Evolutionary conservation across 2,888 invertebrate genomes (phyloP).

Genomic region (Tanypteryx hageni): DNA sequence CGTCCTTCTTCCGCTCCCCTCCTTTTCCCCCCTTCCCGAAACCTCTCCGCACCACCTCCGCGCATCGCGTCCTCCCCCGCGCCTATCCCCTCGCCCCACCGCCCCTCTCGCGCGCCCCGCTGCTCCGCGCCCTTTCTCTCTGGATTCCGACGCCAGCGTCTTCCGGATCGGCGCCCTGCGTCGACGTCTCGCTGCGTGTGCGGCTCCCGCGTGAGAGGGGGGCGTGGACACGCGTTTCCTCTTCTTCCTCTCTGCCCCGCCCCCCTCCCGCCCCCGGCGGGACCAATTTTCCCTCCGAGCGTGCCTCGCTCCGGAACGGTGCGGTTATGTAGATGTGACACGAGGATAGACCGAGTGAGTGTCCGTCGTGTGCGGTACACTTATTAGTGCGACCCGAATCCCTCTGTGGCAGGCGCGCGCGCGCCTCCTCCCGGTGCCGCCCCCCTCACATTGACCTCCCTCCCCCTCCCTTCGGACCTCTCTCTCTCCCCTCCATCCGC

Average conservation of each 20-base stretch:
- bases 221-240: neutral
- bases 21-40: neutral
- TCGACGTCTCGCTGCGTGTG: conserved; percentile 31
- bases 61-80: neutral
- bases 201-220: conserved; percentile 1
- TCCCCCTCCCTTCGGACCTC: neutral
- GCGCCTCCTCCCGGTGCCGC: neutral
- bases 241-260: conserved; percentile 1
- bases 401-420: neutral
- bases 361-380: neutral
- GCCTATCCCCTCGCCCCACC: neutral
- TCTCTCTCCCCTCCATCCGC: neutral
- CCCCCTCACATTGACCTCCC: neutral
- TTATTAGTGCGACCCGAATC: too few species aligned
- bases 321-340: too few species aligned
- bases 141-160: conserved; percentile 54
- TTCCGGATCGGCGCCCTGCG: conserved; percentile 60
- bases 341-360: neutral
- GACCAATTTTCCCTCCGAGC: neutral
- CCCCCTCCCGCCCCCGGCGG: neutral
- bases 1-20: neutral
- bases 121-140: conserved; percentile 41
- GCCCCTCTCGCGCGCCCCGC: neutral
- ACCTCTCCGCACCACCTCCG: neutral
- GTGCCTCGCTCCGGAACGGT: too few species aligned